Percentiles rank a stretch among this genome's conserved stretches.
Evolutionary conservation across 2,797 vertebrate species (phyloP).

Genomic region (Glossophaga mutica): DNA sequence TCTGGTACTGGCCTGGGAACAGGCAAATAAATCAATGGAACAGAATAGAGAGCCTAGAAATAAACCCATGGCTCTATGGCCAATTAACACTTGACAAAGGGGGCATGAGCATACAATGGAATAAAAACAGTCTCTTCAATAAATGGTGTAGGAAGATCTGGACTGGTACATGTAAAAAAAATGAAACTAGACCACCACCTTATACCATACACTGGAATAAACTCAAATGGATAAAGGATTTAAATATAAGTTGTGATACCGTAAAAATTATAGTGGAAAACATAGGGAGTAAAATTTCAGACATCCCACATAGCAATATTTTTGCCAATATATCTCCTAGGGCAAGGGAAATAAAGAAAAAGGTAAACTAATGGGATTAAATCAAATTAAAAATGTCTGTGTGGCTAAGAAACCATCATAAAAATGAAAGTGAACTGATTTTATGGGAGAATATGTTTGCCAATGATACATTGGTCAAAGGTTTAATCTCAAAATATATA

Average conservation of each 20-base stretch:
- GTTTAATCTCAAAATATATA: background rate
- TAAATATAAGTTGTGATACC: background rate
- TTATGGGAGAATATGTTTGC: background rate
- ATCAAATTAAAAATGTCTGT: background rate
- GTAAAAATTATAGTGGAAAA: background rate
- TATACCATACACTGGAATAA: background rate
- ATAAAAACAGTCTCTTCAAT: background rate
- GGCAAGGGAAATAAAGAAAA: background rate
- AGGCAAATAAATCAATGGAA: no score
- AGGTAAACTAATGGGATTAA: background rate
- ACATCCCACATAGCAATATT: background rate
- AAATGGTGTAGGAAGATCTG: background rate
- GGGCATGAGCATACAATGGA: background rate
- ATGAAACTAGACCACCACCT: background rate
- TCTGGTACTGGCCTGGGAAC: no score
- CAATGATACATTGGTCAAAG: background rate
- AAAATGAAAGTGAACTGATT: background rate
- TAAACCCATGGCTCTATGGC: background rate
- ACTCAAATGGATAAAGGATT: background rate
- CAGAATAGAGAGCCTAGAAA: background rate
- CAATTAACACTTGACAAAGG: background rate
- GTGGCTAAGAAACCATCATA: background rate
- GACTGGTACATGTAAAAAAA: background rate
- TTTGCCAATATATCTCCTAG: background rate
- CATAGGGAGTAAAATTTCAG: background rate